Evolutionary conservation across 2,113 vertebrate species (phyloP), one percentile per base, ranked within the genome.

Genomic region (Festucalex cinctus): DNA sequence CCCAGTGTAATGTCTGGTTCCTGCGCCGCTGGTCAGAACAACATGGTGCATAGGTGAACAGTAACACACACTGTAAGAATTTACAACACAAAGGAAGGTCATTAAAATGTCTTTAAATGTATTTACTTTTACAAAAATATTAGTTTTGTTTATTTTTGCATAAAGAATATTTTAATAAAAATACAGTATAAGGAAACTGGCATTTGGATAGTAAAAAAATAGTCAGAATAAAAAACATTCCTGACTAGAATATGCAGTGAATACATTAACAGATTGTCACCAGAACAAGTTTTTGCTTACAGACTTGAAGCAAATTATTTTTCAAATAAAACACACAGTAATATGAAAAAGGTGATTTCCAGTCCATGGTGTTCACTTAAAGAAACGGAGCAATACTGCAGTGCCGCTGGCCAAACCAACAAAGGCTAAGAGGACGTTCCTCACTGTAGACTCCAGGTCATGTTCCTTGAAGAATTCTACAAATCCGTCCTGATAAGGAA

Each of bases 381-480:
- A 93, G 85, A 95, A 84, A 83, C 94, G 92, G 13, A 94, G 94
- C 77, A 98, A 66, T 49, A 93, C 90, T 0, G 94, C 96, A 22
- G 95, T 94, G 13, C 98, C 82, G 20, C 95, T 91, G 1, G 94
- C 95, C 77, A 98, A 62, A 1, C 95, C 93, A 1, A 92, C 94
- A 39, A 97, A 82, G 1, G 91, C 91, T 89, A 96, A 83, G 82
- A 99, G 91, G 0, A 94, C 77, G 3, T 93, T 94, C 74, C 93
- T 93, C 87, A 97, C 82, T 41, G 90, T 86, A 0, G 92, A 73
- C 77, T 99, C 97, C 2, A 94, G 86, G 82, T 98, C 94, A 70
- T 92, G 84, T 17, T 93, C 91, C 0, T 81, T 89, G 73, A 99
- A 99, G 80, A 98, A 99, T 20, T 96, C 92, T 0, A 94, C 94